Evolutionary conservation across 2,888 invertebrate genomes (phyloP), one percentile per base, ranked within the genome.

Genomic region (Pasiphila rectangulata): DNA sequence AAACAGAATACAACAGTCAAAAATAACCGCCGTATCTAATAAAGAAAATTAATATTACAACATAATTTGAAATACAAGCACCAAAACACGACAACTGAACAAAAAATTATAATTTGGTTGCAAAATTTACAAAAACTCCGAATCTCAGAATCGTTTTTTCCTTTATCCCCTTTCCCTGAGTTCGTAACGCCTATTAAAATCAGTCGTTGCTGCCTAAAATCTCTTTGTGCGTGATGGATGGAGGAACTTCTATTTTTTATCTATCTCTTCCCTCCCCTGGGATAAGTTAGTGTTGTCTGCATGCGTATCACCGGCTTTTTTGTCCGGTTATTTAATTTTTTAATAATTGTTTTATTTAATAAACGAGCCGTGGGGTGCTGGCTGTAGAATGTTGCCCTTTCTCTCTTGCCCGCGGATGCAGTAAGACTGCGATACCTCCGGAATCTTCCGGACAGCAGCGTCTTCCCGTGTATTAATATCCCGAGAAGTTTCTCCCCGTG

Each of bases 211-310:
- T 49, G 32, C 41, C 24, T 25, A 47, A 51, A 46, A 41, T 42
- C 43, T 50, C 40, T 50, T 54, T 43, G 21, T 42, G 23, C 24
- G 54, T 62, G 64, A 64, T 65, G 54, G 61, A 66, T 64, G 61
- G 34, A 53, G 48, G 54, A 62, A 63, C 56, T 50, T 56, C 51
- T 59, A 54, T 50, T 51, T 44, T 56, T 56, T 57, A 54, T 54
- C 57, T 53, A 57, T 67, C 60, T 55, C 59, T 56, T 52, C 34
- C 37, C 38, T 49, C 52, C 38, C 32, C 6, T 19, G 42, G 46
- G 56, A 60, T 6, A 24, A 2, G 10, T 5, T 36, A 36, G 43
- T 6, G 16, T 21, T 34, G 24, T 17, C 17, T 15, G 13, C 7
- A 6, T 3, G 25, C 4, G 7, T 4, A 3, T 15, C 13, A 12